Evolutionary conservation across 1,140 invertebrate species (phyloP).

Genomic region (Polypedilum pembai): DNA sequence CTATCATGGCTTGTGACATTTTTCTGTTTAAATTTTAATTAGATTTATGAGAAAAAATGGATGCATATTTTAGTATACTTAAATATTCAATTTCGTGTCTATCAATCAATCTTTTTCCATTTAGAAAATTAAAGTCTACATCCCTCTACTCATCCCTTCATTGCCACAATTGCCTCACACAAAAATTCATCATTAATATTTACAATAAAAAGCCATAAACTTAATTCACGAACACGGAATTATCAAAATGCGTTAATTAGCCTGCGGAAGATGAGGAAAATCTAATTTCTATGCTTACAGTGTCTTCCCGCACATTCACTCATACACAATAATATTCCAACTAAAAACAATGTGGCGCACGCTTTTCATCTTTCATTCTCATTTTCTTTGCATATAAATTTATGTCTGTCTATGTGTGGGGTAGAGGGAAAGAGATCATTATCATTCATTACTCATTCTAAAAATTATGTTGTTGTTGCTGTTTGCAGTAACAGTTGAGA

Average conservation of each 20-base stretch:
- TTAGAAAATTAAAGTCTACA: too few relatives aligned
- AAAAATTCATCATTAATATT: slow-evolving; percentile 19
- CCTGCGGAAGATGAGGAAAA: not conserved
- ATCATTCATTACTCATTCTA: slow-evolving; percentile 12
- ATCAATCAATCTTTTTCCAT: too few relatives aligned
- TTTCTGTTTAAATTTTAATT: too few relatives aligned
- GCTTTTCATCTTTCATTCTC: not conserved
- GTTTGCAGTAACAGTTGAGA: not conserved
- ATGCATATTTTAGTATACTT: too few relatives aligned
- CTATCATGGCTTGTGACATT: too few relatives aligned
- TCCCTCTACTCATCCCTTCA: not conserved
- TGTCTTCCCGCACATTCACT: not conserved
- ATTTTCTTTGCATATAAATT: not conserved
- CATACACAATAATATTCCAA: not conserved
- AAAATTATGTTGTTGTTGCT: slow-evolving; percentile 3
- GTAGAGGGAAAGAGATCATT: not conserved
- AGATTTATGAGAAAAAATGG: too few relatives aligned
- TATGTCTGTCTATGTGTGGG: slow-evolving; percentile 1
- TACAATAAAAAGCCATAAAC: slow-evolving; percentile 12
- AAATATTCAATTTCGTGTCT: too few relatives aligned
- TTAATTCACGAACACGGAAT: slow-evolving; percentile 6
- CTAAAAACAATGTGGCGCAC: slow-evolving; percentile 7
- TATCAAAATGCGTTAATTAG: slow-evolving; percentile 18
- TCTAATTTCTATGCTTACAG: too few relatives aligned
- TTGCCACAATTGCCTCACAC: not conserved